These are phyloP conservation scores for Lacanobia oleracea DNA, from an alignment of 2,888 invertebrate species.

Conservation along the genomic window DNA sequence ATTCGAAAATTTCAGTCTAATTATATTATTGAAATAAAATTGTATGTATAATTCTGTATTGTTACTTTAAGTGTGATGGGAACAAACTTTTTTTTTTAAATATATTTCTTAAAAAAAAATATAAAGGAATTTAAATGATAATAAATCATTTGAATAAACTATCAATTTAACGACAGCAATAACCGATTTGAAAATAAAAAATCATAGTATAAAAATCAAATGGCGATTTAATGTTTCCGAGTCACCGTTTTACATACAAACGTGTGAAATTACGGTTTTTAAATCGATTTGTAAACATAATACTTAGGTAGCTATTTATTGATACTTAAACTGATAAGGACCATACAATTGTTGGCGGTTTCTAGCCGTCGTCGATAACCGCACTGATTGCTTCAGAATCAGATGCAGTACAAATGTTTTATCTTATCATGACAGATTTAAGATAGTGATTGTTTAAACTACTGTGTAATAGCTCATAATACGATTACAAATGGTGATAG, in stretches of 20 bases:
- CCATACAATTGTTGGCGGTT: constrained; percentile 12
- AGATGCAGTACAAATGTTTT: constrained; percentile 28
- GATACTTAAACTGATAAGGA: constrained; percentile 37
- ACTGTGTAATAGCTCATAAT: constrained; percentile 44
- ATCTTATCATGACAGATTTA: constrained; percentile 59
- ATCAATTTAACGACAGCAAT: background rate
- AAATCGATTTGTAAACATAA: constrained; percentile 23
- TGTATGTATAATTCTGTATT: background rate
- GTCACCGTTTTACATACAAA: constrained; percentile 25
- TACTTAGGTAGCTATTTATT: constrained; percentile 14
- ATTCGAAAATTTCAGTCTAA: too few species aligned
- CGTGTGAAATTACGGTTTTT: constrained; percentile 4
- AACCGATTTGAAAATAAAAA: background rate
- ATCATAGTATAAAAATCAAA: background rate
- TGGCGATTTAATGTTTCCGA: background rate
- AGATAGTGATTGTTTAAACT: constrained; percentile 41
- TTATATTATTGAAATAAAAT: too few species aligned
- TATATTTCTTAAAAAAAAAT: too few species aligned
- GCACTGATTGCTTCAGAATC: constrained; percentile 31
- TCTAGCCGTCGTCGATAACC: constrained; percentile 22
- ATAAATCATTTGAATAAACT: background rate
- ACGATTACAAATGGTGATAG: constrained; percentile 36
- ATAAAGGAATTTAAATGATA: too few species aligned
- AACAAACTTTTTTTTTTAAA: too few species aligned
- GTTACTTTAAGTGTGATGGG: background rate